Percentiles rank a stretch among this genome's conserved stretches.
Conservation (phyloP, 2,888 invertebrate genomes). For the Argyra leucocephala region DNA sequence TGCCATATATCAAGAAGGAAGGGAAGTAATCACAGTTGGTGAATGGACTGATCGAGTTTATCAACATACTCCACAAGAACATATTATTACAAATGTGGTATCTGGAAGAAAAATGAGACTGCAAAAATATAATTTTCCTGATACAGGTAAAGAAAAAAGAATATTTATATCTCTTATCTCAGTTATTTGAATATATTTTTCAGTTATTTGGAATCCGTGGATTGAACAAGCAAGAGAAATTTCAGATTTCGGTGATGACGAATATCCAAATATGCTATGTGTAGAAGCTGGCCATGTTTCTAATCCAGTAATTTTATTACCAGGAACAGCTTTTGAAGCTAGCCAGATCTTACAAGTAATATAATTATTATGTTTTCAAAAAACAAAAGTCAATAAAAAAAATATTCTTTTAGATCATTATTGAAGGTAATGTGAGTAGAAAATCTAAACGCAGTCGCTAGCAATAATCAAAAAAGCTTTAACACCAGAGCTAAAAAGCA, state of each 20-base stretch:
- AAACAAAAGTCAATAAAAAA: constrained; percentile 17
- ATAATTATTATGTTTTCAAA: constrained; percentile 30
- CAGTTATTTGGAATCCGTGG: constrained; percentile 96
- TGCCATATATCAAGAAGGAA: constrained; percentile 77
- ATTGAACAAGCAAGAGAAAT: constrained; percentile 84
- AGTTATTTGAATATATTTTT: constrained; percentile 13
- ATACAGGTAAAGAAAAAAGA: constrained; percentile 56
- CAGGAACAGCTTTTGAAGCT: constrained; percentile 85
- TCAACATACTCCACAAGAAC: constrained; percentile 85
- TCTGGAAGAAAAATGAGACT: constrained; percentile 86
- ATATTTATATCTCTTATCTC: not conserved
- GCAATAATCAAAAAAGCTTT: constrained; percentile 26
- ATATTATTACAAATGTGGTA: constrained; percentile 85
- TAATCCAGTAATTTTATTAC: constrained; percentile 74
- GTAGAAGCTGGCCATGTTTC: constrained; percentile 89
- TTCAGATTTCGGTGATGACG: constrained; percentile 91
- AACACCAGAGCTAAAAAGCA: not conserved
- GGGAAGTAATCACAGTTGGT: constrained; percentile 79
- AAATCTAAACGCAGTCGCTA: constrained; percentile 43
- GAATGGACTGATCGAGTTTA: constrained; percentile 93
- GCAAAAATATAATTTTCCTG: constrained; percentile 89
- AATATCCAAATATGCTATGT: constrained; percentile 93
- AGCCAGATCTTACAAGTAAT: constrained; percentile 77
- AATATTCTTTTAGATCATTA: constrained; percentile 34
- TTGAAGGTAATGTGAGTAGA: constrained; percentile 43